phyloP scores from a whole-genome alignment of 1,140 invertebrate genomes.

The Aricia agestis region DNA sequence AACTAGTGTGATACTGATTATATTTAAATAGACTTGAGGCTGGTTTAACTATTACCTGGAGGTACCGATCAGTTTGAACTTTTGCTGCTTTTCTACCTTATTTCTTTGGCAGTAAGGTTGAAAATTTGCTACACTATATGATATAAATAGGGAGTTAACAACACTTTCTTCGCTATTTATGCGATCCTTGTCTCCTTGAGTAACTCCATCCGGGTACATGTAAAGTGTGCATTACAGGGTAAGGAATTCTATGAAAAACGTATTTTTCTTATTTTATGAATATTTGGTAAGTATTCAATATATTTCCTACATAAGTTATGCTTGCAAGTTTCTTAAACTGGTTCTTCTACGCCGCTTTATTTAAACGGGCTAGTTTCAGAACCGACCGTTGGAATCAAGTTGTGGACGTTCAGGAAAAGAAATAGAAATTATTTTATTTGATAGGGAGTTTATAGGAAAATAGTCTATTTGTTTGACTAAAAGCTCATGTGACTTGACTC shows the following conservation, averaged over 20 bases:
- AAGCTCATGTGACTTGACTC: too few relatives aligned
- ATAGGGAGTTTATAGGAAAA: too few relatives aligned
- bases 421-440: too few relatives aligned
- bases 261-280: not conserved
- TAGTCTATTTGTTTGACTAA: too few relatives aligned
- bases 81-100: not conserved
- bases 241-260: not conserved
- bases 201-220: not conserved
- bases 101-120: not conserved
- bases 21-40: not conserved
- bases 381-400: too few relatives aligned
- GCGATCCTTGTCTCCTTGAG: conserved; percentile 6
- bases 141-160: not conserved
- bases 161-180: not conserved
- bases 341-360: too few relatives aligned
- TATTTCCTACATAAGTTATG: too few relatives aligned
- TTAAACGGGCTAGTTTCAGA: too few relatives aligned
- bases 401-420: too few relatives aligned
- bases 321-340: too few relatives aligned
- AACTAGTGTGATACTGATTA: not conserved
- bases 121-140: not conserved
- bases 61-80: not conserved
- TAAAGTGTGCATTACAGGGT: not conserved
- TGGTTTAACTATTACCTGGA: not conserved
- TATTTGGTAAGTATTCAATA: too few relatives aligned